Evolutionary conservation across 2,888 invertebrate genomes (phyloP).

Genomic region (Dolichomitus sp.): DNA sequence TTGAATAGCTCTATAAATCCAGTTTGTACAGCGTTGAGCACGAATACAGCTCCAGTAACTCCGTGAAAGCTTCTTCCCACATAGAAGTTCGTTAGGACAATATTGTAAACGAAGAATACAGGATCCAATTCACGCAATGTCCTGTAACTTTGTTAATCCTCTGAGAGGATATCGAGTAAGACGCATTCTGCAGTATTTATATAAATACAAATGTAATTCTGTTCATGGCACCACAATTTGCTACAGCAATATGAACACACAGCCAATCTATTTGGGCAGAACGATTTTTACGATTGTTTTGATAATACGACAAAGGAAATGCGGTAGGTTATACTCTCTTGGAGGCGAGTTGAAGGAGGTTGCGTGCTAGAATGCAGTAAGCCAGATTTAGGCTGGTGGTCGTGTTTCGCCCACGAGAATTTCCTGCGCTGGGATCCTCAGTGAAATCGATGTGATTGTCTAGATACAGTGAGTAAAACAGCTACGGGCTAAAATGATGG

Average conservation of each 20-base stretch:
- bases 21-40: background rate
- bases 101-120: slow-evolving; percentile 1
- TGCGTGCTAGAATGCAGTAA: slow-evolving; percentile 65
- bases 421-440: slow-evolving; percentile 63
- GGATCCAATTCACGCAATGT: slow-evolving; percentile 8
- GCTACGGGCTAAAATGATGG: slow-evolving; percentile 4
- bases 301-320: slow-evolving; percentile 70
- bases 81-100: slow-evolving; percentile 2
- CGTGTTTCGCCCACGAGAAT: slow-evolving; percentile 55
- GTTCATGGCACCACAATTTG: background rate
- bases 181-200: background rate
- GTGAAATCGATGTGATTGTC: slow-evolving; percentile 77
- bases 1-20: background rate
- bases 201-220: background rate
- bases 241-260: slow-evolving; percentile 3
- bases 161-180: slow-evolving; percentile 9
- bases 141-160: slow-evolving; percentile 8
- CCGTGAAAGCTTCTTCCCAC: background rate
- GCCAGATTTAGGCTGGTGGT: slow-evolving; percentile 78
- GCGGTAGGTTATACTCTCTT: slow-evolving; percentile 66
- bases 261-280: slow-evolving; percentile 52
- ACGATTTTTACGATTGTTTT: slow-evolving; percentile 71
- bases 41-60: background rate
- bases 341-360: slow-evolving; percentile 52
- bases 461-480: slow-evolving; percentile 70